Percentiles rank a stretch among this genome's conserved stretches.
Evolutionary conservation across 2,113 vertebrate genomes (phyloP).

Genomic region (Symphodus melops): DNA sequence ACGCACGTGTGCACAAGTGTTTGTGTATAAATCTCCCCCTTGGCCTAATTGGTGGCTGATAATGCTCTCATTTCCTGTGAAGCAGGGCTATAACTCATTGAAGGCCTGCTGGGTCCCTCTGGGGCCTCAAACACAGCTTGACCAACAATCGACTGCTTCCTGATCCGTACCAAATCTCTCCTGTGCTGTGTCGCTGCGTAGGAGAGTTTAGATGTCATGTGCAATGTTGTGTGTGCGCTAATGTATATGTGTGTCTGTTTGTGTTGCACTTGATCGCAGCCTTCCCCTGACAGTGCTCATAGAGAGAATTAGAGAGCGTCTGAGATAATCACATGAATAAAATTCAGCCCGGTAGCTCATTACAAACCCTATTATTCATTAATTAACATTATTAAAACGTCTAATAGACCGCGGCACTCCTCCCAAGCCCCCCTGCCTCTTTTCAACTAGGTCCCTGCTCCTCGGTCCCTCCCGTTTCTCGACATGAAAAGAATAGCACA

Average conservation of each 20-base stretch:
- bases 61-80: conserved; percentile 73
- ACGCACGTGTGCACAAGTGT: conserved; percentile 14
- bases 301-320: conserved; percentile 67
- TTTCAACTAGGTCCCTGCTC: conserved; percentile 79
- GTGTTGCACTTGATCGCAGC: conserved; percentile 42
- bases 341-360: conserved; percentile 80
- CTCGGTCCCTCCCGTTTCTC: conserved; percentile 71
- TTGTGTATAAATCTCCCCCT: conserved; percentile 65
- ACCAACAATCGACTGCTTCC: conserved; percentile 37
- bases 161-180: conserved; percentile 33
- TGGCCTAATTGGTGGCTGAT: conserved; percentile 74
- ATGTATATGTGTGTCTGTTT: conserved; percentile 39
- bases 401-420: conserved; percentile 77
- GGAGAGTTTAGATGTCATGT: background rate
- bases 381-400: conserved; percentile 87
- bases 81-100: conserved; percentile 61
- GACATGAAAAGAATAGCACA: conserved; percentile 86
- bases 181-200: background rate
- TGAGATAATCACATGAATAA: conserved; percentile 81
- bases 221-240: conserved; percentile 9
- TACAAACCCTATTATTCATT: conserved; percentile 84
- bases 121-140: conserved; percentile 42
- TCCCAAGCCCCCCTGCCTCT: conserved; percentile 70
- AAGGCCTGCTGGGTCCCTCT: conserved; percentile 47
- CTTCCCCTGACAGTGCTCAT: conserved; percentile 59